Base-by-base conservation (phyloP, 2,888 invertebrate species). In the Ichneumoninae sp. region DNA sequence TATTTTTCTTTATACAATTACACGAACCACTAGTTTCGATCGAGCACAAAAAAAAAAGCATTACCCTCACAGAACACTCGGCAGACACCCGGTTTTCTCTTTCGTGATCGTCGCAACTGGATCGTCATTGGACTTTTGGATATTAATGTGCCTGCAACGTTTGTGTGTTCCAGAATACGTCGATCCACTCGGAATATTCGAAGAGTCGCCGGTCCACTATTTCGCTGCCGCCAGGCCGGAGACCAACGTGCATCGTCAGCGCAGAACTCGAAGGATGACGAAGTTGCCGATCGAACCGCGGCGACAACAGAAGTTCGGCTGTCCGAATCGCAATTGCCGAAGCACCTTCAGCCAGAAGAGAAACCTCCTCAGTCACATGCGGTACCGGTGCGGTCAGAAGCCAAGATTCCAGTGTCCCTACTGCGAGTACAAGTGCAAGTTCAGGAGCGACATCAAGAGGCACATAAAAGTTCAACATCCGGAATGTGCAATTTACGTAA, bases 371-470 rank as follows among this genome's bases (percentile, higher is more conserved):
- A 86, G 87, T 66, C 91, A 92, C 83, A 85, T 89, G 78, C 84
- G 86, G n/a, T 88, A 86, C 68, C 90, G 91, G 79, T 92, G 92
- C 85, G 91, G 91, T 10, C 87, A 88, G 47, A 85, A 85, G 10
- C 91, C 90, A 5, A 87, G 89, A 65, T 92, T 91, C 85, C 86
- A 81, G 57, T 92, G 92, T 73, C 87, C 88, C 2, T 88, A 86
- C 78, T 92, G 92, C 70, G 78, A 71, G 68, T 73, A 86, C 63
- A 83, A 30, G 69, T 75, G 74, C 54, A 71, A 83, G 57, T 33
- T 70, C 63, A 77, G 69, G 36, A 26, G 60, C 26, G 65, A 83
- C 77, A 57, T 82, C 6, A 33, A 5, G 30, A 83, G 44, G 33
- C 71, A 78, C 78, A 71, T 83, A 33, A 78, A 44, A 36, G 47